These are phyloP conservation scores for Melanostoma mellinum DNA, from an alignment of 2,888 invertebrate genomes.

Conservation along the genomic window DNA sequence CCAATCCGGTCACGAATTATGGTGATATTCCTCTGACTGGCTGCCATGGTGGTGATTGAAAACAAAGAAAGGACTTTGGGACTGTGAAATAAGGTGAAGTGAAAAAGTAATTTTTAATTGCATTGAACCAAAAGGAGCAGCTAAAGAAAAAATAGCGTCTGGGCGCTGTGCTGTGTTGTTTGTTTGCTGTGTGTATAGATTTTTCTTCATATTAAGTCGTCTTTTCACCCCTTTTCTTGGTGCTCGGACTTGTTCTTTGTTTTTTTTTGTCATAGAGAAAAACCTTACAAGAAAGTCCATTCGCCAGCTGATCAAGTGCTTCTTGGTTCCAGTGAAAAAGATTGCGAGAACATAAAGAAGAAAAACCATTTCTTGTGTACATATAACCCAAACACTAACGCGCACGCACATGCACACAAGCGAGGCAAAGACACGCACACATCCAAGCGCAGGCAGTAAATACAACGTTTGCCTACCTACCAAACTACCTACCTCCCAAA, in stretches of 20 bases:
- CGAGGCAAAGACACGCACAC: slow-evolving; percentile 50
- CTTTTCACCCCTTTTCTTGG: slow-evolving; percentile 21
- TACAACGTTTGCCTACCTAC: slow-evolving; percentile 56
- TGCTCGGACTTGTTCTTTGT: slow-evolving; percentile 46
- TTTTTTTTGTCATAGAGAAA: slow-evolving; percentile 28
- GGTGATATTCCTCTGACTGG: slow-evolving; percentile 45
- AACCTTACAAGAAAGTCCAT: slow-evolving; percentile 43
- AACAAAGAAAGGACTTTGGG: slow-evolving; percentile 67
- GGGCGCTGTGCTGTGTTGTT: slow-evolving; percentile 49
- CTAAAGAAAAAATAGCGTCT: slow-evolving; percentile 29
- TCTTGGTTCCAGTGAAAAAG: slow-evolving; percentile 40
- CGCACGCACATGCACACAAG: slow-evolving; percentile 68
- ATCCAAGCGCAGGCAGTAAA: slow-evolving; percentile 43
- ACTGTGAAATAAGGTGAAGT: slow-evolving; percentile 43
- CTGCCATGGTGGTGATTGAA: slow-evolving; percentile 69
- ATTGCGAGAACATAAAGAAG: slow-evolving; percentile 58
- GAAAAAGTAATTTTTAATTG: slow-evolving; percentile 44
- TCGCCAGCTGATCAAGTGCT: slow-evolving; percentile 68
- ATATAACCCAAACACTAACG: slow-evolving; percentile 51
- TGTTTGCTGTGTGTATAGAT: slow-evolving; percentile 58
- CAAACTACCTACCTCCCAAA: slow-evolving; percentile 63
- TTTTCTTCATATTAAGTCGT: slow-evolving; percentile 18
- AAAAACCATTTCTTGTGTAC: slow-evolving; percentile 52
- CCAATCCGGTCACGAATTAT: slow-evolving; percentile 40
- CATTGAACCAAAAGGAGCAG: slow-evolving; percentile 26